phyloP scores from a whole-genome alignment of 2,888 invertebrate genomes.

The Epinotia ramella region DNA sequence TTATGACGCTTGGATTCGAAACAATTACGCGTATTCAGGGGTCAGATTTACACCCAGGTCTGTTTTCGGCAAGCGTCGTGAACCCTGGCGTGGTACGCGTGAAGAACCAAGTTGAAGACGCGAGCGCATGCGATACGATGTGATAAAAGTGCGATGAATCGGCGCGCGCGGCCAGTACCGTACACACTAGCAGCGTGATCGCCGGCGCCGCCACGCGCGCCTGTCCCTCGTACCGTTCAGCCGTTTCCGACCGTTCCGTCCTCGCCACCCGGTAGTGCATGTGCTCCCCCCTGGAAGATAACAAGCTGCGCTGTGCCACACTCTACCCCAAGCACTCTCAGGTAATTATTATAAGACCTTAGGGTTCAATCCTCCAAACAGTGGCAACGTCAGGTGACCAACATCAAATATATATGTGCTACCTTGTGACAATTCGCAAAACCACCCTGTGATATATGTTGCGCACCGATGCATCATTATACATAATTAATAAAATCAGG shows the following conservation, averaged over 20 bases:
- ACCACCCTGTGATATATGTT: background rate
- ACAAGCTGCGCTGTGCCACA: slow-evolving; percentile 56
- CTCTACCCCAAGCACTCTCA: slow-evolving; percentile 9
- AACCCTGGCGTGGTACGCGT: background rate
- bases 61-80: background rate
- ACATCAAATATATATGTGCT: slow-evolving; percentile 3
- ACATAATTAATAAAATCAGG: slow-evolving; percentile 1
- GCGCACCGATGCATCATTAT: background rate
- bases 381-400: background rate
- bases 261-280: slow-evolving; percentile 67
- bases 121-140: slow-evolving; percentile 72
- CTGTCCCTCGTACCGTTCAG: slow-evolving; percentile 50
- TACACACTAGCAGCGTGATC: slow-evolving; percentile 67
- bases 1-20: background rate
- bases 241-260: slow-evolving; percentile 28
- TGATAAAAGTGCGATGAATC: slow-evolving; percentile 76
- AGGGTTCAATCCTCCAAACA: background rate
- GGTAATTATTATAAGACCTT: slow-evolving; percentile 19
- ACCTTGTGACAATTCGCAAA: background rate
- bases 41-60: background rate
- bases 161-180: slow-evolving; percentile 80
- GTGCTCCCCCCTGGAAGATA: slow-evolving; percentile 68
- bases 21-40: background rate
- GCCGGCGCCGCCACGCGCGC: slow-evolving; percentile 64
- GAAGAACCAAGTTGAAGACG: slow-evolving; percentile 80